phyloP scores from a whole-genome alignment of 2,888 invertebrate species.

The Diadegma fenestrale region DNA sequence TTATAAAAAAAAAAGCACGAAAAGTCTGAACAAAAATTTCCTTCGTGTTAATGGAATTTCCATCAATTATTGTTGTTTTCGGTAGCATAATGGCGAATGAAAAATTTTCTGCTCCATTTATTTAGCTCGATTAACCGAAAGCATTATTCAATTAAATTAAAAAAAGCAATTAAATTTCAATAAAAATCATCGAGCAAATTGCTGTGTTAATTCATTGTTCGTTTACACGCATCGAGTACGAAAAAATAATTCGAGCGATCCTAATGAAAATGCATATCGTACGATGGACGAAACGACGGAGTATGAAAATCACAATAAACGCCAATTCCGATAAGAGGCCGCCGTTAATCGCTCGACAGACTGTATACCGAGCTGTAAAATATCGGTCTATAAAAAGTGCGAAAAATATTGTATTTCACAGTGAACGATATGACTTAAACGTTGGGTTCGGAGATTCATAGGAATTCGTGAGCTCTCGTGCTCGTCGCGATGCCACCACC shows the following conservation, averaged over 20 bases:
- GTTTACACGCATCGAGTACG: neutral
- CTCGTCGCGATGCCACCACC: neutral
- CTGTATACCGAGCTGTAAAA: neutral
- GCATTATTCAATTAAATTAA: neutral
- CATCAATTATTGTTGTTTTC: neutral
- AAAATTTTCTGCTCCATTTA: neutral
- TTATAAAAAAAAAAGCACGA: neutral
- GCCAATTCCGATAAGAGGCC: neutral
- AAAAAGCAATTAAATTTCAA: neutral
- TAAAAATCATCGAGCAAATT: neutral
- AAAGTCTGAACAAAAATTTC: no score
- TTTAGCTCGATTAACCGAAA: neutral
- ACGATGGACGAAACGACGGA: neutral
- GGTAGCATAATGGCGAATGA: neutral
- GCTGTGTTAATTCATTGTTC: neutral
- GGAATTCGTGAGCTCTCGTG: slow-evolving; percentile 8
- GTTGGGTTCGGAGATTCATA: slow-evolving; percentile 9
- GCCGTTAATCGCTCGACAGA: neutral
- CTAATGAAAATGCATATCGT: neutral
- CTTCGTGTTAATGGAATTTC: neutral
- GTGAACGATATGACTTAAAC: neutral
- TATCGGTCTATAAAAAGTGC: neutral
- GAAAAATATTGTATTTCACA: neutral
- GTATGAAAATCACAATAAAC: neutral
- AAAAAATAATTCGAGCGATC: neutral